Base-by-base conservation (phyloP, 2,888 invertebrate genomes). In the Chironomus riparius region DNA sequence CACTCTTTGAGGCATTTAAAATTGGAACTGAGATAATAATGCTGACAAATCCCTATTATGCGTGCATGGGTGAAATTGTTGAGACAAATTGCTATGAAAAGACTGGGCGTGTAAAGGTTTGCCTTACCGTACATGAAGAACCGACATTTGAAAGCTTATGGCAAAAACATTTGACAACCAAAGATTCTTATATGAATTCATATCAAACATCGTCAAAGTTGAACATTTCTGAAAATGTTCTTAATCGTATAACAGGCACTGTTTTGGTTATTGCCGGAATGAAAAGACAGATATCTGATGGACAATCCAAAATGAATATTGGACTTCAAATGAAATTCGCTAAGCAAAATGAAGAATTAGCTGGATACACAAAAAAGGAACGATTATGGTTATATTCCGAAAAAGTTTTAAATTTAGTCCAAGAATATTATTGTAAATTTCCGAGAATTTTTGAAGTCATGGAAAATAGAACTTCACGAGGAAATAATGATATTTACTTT, bases 261-360 rank as follows among this genome's bases (percentile, higher is more conserved):
- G 87, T 98, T 71, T 88, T 91, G 78, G 87, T 97, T 1, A 83
- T 87, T 1, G 78, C 85, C 5, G 88, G 88, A 0, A 83, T 85
- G 21, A 83, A 86, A n/a, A 80, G 82, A 7, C 79, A 80, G 22
- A 65, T 81, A 6, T 83, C 86, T 2, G 85, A 86, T 48, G 82
- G 81, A 77, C 79, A 84, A 70, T 82, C 87, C 3, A 90, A 88
- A 81, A 82, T 90, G 15, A 97, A 97, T 82, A 87, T 98, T 38
- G 98, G 98, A 0, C 87, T 98, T 68, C 94, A 96, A 82, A 86
- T 98, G 22, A 98, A 98, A 84, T 93, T 92, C 81, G 94, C 91
- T 78, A 95, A 94, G 6, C 80, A 89, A 88, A 89, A 90, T 78
- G 88, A 88, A 81, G 90, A 90, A 80, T 87, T 92, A 1, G 89